Percentiles rank a stretch among this genome's conserved stretches.
Evolutionary conservation across 2,113 vertebrate species (phyloP).

Genomic region (Notothenia coriiceps): DNA sequence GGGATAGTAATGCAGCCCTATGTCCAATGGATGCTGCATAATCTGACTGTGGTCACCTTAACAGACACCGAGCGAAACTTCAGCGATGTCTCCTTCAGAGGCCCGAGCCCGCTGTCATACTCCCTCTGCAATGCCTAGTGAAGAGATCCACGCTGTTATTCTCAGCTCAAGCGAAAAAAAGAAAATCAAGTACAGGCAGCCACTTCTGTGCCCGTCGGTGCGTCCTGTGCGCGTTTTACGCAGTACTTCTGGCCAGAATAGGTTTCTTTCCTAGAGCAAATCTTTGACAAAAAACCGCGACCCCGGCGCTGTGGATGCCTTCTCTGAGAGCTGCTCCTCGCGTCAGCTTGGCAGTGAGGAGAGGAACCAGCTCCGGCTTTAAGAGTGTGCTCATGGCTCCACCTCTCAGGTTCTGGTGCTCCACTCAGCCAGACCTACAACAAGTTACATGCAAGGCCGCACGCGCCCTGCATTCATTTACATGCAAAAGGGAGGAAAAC

Average conservation of each 20-base stretch:
- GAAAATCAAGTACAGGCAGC: background rate
- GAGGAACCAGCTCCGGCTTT: slow-evolving; percentile 65
- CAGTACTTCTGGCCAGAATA: slow-evolving; percentile 1
- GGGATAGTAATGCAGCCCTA: slow-evolving; percentile 90
- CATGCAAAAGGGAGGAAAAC: slow-evolving; percentile 60
- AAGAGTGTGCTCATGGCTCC: slow-evolving; percentile 61
- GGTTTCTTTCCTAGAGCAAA: background rate
- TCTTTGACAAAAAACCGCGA: slow-evolving; percentile 18
- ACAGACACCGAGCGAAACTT: slow-evolving; percentile 23
- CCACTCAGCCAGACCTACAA: slow-evolving; percentile 20
- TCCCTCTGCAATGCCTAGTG: slow-evolving; percentile 38
- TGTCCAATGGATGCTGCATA: slow-evolving; percentile 93
- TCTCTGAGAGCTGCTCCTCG: slow-evolving; percentile 39
- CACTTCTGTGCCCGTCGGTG: slow-evolving; percentile 1
- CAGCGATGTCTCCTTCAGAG: slow-evolving; percentile 48
- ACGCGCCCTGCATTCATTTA: slow-evolving; percentile 34
- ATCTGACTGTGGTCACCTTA: slow-evolving; percentile 57
- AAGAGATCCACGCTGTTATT: slow-evolving; percentile 32
- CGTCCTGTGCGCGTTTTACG: slow-evolving; percentile 33
- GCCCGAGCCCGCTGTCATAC: slow-evolving; percentile 47
- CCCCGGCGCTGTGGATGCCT: slow-evolving; percentile 44
- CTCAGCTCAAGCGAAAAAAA: slow-evolving; percentile 1
- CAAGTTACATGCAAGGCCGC: slow-evolving; percentile 52
- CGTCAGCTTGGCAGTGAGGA: slow-evolving; percentile 71
- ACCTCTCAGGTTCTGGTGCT: slow-evolving; percentile 55